phyloP scores from a whole-genome alignment of 2,113 vertebrate species.

The Sebastes fasciatus region DNA sequence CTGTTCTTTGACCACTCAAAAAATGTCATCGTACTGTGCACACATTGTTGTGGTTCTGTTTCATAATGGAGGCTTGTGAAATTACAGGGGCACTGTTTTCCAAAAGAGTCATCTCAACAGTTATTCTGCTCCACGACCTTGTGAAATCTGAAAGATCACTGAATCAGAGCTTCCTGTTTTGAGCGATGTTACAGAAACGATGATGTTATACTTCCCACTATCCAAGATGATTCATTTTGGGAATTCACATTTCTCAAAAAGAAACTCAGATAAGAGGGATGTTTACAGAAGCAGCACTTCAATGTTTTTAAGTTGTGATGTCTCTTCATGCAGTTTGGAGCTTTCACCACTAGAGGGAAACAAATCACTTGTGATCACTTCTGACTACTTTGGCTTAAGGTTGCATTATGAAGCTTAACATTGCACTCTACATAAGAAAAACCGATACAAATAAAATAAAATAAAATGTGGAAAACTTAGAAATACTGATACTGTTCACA shows the following conservation, averaged over 20 bases:
- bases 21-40: background rate
- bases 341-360: slow-evolving; percentile 23
- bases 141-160: background rate
- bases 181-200: fast-evolving
- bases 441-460: background rate
- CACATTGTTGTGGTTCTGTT: slow-evolving; percentile 13
- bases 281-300: background rate
- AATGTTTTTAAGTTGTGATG: background rate
- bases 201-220: background rate
- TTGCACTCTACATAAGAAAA: background rate
- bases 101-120: background rate
- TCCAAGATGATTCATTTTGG: slow-evolving; percentile 8
- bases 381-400: background rate
- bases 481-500: background rate
- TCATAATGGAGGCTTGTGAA: slow-evolving; percentile 25
- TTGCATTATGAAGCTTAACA: background rate
- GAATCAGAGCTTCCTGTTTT: slow-evolving; percentile 52
- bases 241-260: slow-evolving; percentile 6
- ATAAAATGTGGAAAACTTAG: background rate
- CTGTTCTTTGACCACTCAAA: background rate
- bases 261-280: background rate
- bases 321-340: slow-evolving; percentile 6
- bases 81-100: slow-evolving; percentile 34
- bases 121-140: background rate
- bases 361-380: background rate